A percentile compares a stretch with the other conserved stretches of the same genome.
Conservation (phyloP, 2,797 vertebrate species). For the Moxostoma hubbsi region DNA sequence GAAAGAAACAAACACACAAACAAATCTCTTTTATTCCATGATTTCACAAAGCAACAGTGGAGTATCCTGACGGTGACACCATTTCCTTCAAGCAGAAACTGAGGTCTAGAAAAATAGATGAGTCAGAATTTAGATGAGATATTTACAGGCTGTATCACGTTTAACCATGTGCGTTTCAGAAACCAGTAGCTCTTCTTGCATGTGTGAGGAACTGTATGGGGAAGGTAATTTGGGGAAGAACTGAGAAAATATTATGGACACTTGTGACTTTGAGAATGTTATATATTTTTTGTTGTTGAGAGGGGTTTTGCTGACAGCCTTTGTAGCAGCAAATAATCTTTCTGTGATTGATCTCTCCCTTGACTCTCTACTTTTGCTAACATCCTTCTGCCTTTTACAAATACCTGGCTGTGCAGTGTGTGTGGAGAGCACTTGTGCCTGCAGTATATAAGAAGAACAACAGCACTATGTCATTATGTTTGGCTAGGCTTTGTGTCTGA, state of each 20-base stretch:
- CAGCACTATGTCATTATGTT: not conserved
- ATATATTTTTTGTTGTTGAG: constrained; percentile 5
- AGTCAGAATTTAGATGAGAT: not conserved
- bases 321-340: constrained; percentile 13
- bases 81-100: not conserved
- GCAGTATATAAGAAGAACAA: not conserved
- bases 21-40: not conserved
- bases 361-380: constrained; percentile 8
- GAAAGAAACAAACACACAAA: not conserved
- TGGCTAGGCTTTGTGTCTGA: not conserved
- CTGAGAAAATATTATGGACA: constrained; percentile 6
- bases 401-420: not conserved
- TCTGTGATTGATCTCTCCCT: constrained; percentile 25
- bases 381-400: constrained; percentile 36
- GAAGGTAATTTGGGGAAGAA: not conserved
- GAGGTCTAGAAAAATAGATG: not conserved
- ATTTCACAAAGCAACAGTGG: not conserved
- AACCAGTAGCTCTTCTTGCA: not conserved
- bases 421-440: not conserved
- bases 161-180: not conserved
- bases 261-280: constrained; percentile 18
- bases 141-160: not conserved
- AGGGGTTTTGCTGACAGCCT: constrained; percentile 4
- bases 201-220: not conserved
- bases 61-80: not conserved